Conservation (phyloP, 2,113 vertebrate genomes). For the Leptodactylus fuscus region DNA sequence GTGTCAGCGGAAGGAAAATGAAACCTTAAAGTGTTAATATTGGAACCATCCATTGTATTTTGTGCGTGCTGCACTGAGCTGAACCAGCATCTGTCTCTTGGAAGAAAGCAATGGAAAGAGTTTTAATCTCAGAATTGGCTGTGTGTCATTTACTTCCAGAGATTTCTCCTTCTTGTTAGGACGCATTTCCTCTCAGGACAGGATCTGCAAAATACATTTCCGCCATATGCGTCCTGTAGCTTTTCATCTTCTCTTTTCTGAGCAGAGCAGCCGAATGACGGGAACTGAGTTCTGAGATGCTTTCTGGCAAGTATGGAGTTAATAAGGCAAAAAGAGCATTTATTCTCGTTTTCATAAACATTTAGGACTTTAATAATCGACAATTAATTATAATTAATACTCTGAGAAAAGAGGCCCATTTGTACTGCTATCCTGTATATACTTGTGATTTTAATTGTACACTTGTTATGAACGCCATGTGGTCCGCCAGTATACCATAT, state of each 20-base stretch:
- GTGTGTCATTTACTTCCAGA: slow-evolving; percentile 33
- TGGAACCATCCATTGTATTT: neutral
- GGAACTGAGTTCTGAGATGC: neutral
- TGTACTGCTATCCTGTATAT: too few relatives aligned
- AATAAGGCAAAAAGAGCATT: neutral
- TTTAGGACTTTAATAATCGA: neutral
- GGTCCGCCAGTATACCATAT: too few relatives aligned
- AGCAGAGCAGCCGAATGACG: neutral
- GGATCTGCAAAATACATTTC: slow-evolving; percentile 49
- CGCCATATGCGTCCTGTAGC: slow-evolving; percentile 46
- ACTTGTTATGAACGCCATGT: too few relatives aligned
- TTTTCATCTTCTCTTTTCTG: slow-evolving; percentile 30
- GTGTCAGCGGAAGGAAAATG: slow-evolving; percentile 2
- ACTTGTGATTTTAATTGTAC: too few relatives aligned
- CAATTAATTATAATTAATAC: too few relatives aligned
- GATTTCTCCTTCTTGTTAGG: slow-evolving; percentile 34
- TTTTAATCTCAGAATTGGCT: slow-evolving; percentile 32
- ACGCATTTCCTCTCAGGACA: slow-evolving; percentile 47
- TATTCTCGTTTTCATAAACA: neutral
- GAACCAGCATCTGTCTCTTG: slow-evolving; percentile 23
- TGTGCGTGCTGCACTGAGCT: slow-evolving; percentile 2
- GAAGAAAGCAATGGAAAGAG: slow-evolving; percentile 23
- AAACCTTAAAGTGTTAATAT: slow-evolving; percentile 5
- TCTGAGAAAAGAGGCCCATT: too few relatives aligned
- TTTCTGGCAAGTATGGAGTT: neutral